Percentiles rank a stretch among this genome's conserved stretches.
phyloP scores from a whole-genome alignment of 2,113 vertebrate species.

The Cygnus atratus region DNA sequence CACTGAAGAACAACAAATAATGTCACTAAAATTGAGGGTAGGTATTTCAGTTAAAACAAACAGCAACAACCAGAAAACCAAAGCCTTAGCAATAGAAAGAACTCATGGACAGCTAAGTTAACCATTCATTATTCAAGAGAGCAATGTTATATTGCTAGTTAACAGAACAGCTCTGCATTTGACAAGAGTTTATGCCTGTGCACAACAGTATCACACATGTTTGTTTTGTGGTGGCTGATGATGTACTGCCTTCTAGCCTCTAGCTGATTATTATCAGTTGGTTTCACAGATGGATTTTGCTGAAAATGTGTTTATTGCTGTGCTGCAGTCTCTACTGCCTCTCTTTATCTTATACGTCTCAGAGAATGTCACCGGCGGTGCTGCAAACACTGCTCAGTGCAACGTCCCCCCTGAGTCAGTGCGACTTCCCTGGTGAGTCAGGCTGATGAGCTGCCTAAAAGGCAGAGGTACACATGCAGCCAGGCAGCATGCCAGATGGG shows the following conservation, averaged over 20 bases:
- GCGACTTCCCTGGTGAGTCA: accelerated
- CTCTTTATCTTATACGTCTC: not conserved
- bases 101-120: not conserved
- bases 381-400: accelerated
- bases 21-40: not conserved
- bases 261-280: not conserved
- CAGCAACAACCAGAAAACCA: not conserved
- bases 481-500: accelerated
- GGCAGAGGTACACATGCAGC: not conserved
- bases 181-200: not conserved
- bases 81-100: not conserved
- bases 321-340: not conserved
- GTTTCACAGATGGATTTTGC: not conserved
- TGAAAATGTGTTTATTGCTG: not conserved
- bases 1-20: not conserved
- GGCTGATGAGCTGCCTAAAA: not conserved
- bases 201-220: not conserved
- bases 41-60: not conserved
- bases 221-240: not conserved
- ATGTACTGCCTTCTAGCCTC: not conserved
- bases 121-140: not conserved
- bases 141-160: not conserved
- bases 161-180: not conserved
- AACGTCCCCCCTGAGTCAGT: accelerated
- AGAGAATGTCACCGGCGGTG: not conserved